phyloP scores from a whole-genome alignment of 30 jellyfish, hydroid and myxozoan species.

The Aurelia sp. region DNA sequence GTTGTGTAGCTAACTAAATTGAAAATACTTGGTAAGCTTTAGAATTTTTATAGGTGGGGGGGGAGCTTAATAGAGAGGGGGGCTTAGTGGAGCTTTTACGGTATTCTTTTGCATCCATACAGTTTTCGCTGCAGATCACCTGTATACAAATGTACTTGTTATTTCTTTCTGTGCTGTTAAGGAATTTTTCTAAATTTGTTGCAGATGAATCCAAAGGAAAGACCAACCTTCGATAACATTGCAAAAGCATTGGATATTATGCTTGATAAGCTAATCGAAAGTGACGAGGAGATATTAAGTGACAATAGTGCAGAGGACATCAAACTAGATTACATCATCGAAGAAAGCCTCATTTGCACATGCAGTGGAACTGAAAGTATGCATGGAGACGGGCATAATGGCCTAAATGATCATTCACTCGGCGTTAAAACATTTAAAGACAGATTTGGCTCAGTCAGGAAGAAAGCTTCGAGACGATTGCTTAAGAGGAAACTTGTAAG shows the following conservation, averaged over 20 bases:
- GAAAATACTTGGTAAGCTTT: too few relatives aligned
- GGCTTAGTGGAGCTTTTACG: too few relatives aligned
- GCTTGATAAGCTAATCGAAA: slow-evolving; percentile 61
- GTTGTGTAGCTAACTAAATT: too few relatives aligned
- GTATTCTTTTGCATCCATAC: too few relatives aligned
- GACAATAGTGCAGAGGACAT: slow-evolving; percentile 2
- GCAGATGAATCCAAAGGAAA: slow-evolving; percentile 71
- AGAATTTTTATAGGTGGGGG: too few relatives aligned
- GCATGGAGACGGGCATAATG: not conserved
- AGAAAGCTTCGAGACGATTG: slow-evolving; percentile 76
- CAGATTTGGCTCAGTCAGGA: slow-evolving; percentile 72
- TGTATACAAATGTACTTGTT: too few relatives aligned
- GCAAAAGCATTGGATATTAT: slow-evolving; percentile 82
- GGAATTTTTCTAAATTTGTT: not conserved
- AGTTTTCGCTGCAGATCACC: too few relatives aligned
- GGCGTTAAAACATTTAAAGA: slow-evolving; percentile 56
- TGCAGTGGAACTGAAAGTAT: slow-evolving; percentile 17
- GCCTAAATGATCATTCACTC: slow-evolving; percentile 16
- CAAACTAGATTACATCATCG: slow-evolving; percentile 68
- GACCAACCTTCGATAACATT: slow-evolving; percentile 79
- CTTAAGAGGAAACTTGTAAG: slow-evolving; percentile 53
- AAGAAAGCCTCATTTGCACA: slow-evolving; percentile 69
- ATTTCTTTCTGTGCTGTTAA: too few relatives aligned
- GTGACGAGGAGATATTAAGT: slow-evolving; percentile 22
- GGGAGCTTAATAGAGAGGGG: too few relatives aligned